Evolutionary conservation across 2,797 vertebrate genomes (phyloP).

Genomic region (Ceryle rudis): DNA sequence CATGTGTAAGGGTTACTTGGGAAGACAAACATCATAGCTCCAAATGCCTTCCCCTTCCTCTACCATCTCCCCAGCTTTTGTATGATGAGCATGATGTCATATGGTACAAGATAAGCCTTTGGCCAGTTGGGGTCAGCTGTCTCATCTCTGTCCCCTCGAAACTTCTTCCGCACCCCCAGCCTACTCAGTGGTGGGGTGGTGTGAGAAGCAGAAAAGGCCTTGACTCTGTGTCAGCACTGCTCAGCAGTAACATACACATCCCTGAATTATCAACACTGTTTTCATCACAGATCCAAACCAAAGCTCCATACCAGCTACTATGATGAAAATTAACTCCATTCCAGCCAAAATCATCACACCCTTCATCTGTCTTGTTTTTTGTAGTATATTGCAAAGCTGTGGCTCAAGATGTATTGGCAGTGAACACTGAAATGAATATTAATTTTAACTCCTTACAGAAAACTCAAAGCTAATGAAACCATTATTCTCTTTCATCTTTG

Average conservation of each 20-base stretch:
- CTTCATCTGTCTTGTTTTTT: background rate
- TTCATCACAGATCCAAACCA: background rate
- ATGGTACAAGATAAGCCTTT: background rate
- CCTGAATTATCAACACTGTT: background rate
- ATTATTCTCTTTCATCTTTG: background rate
- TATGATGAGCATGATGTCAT: background rate
- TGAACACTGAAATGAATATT: background rate
- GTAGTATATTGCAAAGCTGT: background rate
- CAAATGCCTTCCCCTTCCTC: background rate
- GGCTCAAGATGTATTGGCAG: background rate
- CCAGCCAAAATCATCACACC: background rate
- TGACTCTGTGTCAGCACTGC: background rate
- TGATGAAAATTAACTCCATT: background rate
- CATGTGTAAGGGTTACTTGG: background rate
- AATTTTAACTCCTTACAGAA: slow-evolving; percentile 17
- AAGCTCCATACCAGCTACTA: too few species aligned
- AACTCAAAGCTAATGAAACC: background rate
- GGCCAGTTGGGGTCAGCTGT: background rate
- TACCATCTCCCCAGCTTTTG: background rate
- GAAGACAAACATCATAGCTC: background rate
- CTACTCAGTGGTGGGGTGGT: background rate
- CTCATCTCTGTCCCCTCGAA: background rate
- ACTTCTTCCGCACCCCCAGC: background rate
- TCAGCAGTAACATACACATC: background rate
- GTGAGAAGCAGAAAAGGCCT: background rate